Conservation (phyloP, 2,888 invertebrate genomes). For the Dexiosoma caninum region DNA sequence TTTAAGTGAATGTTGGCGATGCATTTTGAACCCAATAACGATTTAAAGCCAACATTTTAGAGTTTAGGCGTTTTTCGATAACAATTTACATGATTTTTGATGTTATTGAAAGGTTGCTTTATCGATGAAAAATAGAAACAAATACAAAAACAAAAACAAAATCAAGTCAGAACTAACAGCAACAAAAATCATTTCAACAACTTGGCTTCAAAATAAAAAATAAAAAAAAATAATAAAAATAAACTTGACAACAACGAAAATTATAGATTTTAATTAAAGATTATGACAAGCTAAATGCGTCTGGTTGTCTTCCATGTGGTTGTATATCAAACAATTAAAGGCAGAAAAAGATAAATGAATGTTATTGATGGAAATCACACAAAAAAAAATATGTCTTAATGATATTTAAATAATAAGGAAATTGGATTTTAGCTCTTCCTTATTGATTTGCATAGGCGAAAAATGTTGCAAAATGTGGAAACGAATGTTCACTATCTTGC, state of each 20-base stretch:
- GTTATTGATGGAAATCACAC: slow-evolving; percentile 27
- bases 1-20: slow-evolving; percentile 55
- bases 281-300: slow-evolving; percentile 60
- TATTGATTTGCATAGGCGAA: neutral
- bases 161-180: slow-evolving; percentile 11
- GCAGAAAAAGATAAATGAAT: neutral
- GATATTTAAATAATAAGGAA: slow-evolving; percentile 37
- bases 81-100: slow-evolving; percentile 69
- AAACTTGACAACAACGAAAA: slow-evolving; percentile 49
- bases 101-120: slow-evolving; percentile 65
- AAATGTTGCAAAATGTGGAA: too few relatives aligned
- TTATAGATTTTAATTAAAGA: slow-evolving; percentile 61
- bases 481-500: too few relatives aligned
- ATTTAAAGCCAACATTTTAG: slow-evolving; percentile 62
- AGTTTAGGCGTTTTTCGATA: slow-evolving; percentile 71
- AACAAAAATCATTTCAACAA: slow-evolving; percentile 30
- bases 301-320: slow-evolving; percentile 43
- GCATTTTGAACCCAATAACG: slow-evolving; percentile 33
- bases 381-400: neutral
- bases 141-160: slow-evolving; percentile 5
- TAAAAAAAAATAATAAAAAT: slow-evolving; percentile 22
- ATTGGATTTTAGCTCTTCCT: slow-evolving; percentile 32
- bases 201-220: too few relatives aligned
- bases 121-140: neutral
- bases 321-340: slow-evolving; percentile 40